Evolutionary conservation across 2,888 invertebrate species (phyloP).

Genomic region (Platycnemis pennipes): DNA sequence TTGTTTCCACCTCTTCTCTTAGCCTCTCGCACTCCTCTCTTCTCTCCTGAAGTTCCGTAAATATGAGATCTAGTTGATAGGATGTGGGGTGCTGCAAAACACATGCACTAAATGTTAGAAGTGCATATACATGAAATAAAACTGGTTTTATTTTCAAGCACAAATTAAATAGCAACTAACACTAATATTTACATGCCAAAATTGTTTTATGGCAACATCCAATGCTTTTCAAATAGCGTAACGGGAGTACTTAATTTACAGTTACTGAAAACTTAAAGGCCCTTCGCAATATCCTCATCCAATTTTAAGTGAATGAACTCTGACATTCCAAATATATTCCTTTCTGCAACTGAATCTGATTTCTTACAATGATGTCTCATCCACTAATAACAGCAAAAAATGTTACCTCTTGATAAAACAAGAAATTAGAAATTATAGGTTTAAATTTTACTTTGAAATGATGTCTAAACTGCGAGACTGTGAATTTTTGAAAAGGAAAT

Average conservation of each 20-base stretch:
- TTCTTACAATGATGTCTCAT: too few relatives aligned
- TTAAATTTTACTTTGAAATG: too few relatives aligned
- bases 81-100: slow-evolving; percentile 62
- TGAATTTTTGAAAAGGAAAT: too few relatives aligned
- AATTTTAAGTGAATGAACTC: too few relatives aligned
- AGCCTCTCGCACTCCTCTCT: slow-evolving; percentile 91
- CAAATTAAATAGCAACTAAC: not conserved
- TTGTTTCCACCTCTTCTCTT: slow-evolving; percentile 88
- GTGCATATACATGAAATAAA: not conserved
- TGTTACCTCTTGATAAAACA: too few relatives aligned
- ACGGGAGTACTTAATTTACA: not conserved
- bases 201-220: not conserved
- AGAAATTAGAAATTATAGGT: too few relatives aligned
- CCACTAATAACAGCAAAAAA: too few relatives aligned
- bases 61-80: slow-evolving; percentile 86
- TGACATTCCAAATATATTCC: too few relatives aligned
- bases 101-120: slow-evolving; percentile 7
- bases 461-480: too few relatives aligned
- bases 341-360: too few relatives aligned
- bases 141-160: not conserved
- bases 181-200: not conserved
- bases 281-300: too few relatives aligned
- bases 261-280: too few relatives aligned
- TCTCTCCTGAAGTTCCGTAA: slow-evolving; percentile 89
- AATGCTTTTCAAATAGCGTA: not conserved